Evolutionary conservation across 2,113 vertebrate species (phyloP), one percentile per base, ranked within the genome.

Genomic region (Caranx ignobilis): DNA sequence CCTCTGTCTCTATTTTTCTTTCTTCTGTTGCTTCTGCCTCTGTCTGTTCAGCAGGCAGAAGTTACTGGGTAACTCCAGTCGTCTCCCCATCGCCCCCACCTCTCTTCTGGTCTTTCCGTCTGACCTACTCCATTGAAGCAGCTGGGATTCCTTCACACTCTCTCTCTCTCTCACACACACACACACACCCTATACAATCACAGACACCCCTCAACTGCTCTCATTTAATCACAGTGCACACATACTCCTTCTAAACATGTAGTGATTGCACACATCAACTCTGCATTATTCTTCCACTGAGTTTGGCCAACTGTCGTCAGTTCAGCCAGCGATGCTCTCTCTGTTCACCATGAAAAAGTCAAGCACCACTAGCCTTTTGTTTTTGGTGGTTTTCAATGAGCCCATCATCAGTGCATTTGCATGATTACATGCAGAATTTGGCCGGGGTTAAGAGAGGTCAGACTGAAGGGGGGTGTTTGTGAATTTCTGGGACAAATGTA

Each of bases 71-170:
- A 77, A 90, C 56, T 45, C 48, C 54, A 10, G 26, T 26, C 37
- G 70, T 43, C 57, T 19, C 4, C 13, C 69, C 12, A 26, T 37
- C 41, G 8, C 59, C 45, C 50, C 71, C 11, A 3, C 6, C 26
- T 72, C 54, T 52, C 37, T 60, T 59, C 26, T 60, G 32, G 31
- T 78, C 62, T 90, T 88, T 77, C 90, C 73, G 35, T 77, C 71
- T 91, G 89, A 94, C 89, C 84, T 91, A 63, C 61, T 89, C 81
- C 47, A 84, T 90, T 93, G 67, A 88, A 69, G 79, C 63, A 75
- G 78, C 67, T 72, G 80, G 65, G 81, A 81, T 91, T 85, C 89
- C 84, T 80, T 74, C 83, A 81, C 87, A 74, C 63, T 32, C 71
- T 57, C 55, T 18, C n/a, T 39, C 37, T 43, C 63, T 55, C 67